Base-by-base conservation (phyloP, 2,888 invertebrate species). In the Siphonodentalium dalli region DNA sequence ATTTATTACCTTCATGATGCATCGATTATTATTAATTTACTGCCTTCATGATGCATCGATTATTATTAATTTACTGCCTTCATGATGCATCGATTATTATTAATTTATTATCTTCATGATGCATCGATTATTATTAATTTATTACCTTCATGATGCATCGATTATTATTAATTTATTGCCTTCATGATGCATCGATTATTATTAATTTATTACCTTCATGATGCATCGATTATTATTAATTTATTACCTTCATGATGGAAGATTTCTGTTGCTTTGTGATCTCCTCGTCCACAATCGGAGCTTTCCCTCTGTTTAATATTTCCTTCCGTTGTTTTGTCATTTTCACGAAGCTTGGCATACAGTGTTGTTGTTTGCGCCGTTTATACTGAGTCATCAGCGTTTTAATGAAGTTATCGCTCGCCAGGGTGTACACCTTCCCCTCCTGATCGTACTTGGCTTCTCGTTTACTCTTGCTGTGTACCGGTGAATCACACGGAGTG, bases 201-300 rank as follows among this genome's bases (percentile, higher is more conserved):
- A n/a, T n/a, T n/a, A n/a, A n/a, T n/a, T n/a, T n/a, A n/a, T n/a
- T n/a, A n/a, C n/a, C n/a, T n/a, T n/a, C n/a, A n/a, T n/a, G n/a
- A n/a, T n/a, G n/a, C n/a, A n/a, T n/a, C n/a, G n/a, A n/a, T n/a
- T n/a, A n/a, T n/a, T n/a, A n/a, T n/a, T n/a, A n/a, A n/a, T n/a
- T n/a, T n/a, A n/a, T 80, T 82, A 89, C 93, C 86, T 91, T 93
- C 62, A 89, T 87, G 58, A 92, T 90, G 71, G 92, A 92, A 41
- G 88, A 85, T 46, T 88, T 87, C 65, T 91, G 86, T 75, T 93
- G 92, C 68, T 90, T 89, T 71, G 91, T 91, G 49, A 93, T 78
- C 31, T 69, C 69, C 21, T 68, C 63, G 27, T 77, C 76, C 6
- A 72, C 69, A 5, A 45, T 52, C 0, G 60, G 62, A 7, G 57